Evolutionary conservation across 2,888 invertebrate species (phyloP).

Genomic region (Ligdia adustata): DNA sequence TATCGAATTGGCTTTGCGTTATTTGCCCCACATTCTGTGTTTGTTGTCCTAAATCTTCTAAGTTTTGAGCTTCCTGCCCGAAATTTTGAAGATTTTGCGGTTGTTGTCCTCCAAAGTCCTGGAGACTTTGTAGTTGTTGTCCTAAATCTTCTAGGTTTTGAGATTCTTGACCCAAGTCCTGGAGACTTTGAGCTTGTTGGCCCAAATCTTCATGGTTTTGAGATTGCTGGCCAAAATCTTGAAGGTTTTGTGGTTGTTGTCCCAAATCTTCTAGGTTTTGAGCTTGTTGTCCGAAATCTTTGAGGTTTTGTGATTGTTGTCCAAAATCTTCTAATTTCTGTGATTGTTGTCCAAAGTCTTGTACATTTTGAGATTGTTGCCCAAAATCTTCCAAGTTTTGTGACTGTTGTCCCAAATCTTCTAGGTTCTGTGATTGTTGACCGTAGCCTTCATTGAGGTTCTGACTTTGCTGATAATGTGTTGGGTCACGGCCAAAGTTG

Average conservation of each 20-base stretch:
- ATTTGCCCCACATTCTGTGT: conserved; percentile 46
- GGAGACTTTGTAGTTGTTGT: conserved; percentile 35
- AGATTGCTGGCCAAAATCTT: conserved; percentile 44
- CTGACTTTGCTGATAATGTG: conserved; percentile 39
- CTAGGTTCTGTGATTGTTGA: conserved; percentile 25
- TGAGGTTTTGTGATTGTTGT: conserved; percentile 45
- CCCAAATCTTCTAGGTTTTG: conserved; percentile 35
- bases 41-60: conserved; percentile 39
- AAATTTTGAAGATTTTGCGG: conserved; percentile 32
- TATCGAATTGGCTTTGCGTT: conserved; percentile 36
- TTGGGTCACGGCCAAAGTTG: conserved; percentile 28
- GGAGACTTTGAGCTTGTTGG: conserved; percentile 46
- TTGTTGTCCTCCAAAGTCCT: conserved; percentile 46
- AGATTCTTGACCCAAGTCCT: conserved; percentile 7
- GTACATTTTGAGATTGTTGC: conserved; percentile 35
- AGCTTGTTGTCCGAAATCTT: conserved; percentile 40
- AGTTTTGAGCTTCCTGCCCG: conserved; percentile 40
- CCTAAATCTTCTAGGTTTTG: conserved; percentile 27
- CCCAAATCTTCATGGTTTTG: conserved; percentile 33
- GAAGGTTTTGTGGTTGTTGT: conserved; percentile 44
- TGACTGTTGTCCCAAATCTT: conserved; percentile 8
- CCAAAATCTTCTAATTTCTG: conserved; percentile 44
- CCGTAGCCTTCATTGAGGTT: conserved; percentile 34
- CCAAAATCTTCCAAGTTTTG: conserved; percentile 27
- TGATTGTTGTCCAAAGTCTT: conserved; percentile 42